These are phyloP conservation scores for Osmoderma eremita DNA, from an alignment of 2,888 invertebrate genomes.

Conservation along the genomic window DNA sequence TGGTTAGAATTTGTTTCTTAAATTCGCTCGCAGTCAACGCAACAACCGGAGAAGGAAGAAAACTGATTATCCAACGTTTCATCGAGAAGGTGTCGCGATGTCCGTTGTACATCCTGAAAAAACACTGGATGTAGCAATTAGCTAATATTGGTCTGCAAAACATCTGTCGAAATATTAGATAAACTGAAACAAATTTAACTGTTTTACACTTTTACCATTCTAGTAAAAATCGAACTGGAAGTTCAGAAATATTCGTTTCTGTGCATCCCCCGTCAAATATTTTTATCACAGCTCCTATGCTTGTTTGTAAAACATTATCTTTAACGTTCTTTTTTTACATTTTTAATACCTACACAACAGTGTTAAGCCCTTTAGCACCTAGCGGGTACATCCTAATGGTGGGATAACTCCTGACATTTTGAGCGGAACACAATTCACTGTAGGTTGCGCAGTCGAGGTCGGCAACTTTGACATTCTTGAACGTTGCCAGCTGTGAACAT, in stretches of 20 bases:
- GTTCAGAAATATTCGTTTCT: too few species aligned
- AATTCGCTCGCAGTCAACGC: constrained; percentile 64
- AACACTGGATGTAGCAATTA: background rate
- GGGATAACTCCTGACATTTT: constrained; percentile 74
- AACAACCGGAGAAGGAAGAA: constrained; percentile 70
- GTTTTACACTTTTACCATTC: too few species aligned
- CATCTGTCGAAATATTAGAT: too few species aligned
- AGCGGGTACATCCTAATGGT: constrained; percentile 74
- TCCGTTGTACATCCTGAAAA: constrained; percentile 68
- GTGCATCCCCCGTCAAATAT: too few species aligned
- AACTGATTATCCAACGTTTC: constrained; percentile 71
- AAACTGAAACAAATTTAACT: too few species aligned
- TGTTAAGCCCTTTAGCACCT: constrained; percentile 65
- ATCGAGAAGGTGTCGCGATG: constrained; percentile 72
- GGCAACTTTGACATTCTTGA: constrained; percentile 69
- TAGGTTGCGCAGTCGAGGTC: constrained; percentile 75
- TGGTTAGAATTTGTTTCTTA: constrained; percentile 64
- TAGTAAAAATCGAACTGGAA: too few species aligned
- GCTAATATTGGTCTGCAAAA: background rate
- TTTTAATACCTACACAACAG: constrained; percentile 64
- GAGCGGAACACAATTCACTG: constrained; percentile 67
- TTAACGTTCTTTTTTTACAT: background rate
- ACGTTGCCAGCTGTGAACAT: constrained; percentile 62
- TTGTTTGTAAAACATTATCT: background rate
- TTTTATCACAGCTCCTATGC: too few species aligned